Percentiles rank a stretch among this genome's conserved stretches.
Evolutionary conservation across 2,888 invertebrate genomes (phyloP).

Genomic region (Gibbula magus): DNA sequence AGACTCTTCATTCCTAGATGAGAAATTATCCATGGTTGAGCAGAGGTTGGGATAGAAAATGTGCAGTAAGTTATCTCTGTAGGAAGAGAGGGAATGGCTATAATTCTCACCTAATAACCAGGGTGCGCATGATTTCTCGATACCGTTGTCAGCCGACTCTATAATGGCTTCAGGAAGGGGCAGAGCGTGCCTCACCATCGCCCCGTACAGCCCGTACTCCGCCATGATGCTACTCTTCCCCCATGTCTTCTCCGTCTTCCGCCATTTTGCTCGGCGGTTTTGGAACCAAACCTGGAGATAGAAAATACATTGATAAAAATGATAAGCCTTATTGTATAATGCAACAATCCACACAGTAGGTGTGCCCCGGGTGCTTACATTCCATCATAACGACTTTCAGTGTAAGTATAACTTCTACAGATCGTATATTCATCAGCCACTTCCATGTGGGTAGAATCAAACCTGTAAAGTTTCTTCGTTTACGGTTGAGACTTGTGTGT

Average conservation of each 20-base stretch:
- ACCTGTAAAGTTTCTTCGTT: no score
- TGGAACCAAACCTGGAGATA: slow-evolving; percentile 96
- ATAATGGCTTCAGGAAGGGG: slow-evolving; percentile 98
- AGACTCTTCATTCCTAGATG: no score
- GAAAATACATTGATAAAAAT: not conserved
- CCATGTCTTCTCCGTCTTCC: slow-evolving; percentile 99
- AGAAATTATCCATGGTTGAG: no score
- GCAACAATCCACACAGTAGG: no score
- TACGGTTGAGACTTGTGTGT: no score
- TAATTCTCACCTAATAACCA: slow-evolving; percentile 94
- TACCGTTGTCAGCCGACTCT: slow-evolving; percentile 95
- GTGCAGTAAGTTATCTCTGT: no score
- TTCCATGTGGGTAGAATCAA: no score
- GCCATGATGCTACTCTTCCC: slow-evolving; percentile 99
- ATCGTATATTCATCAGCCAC: no score
- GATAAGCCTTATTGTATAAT: not conserved
- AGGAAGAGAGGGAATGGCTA: not conserved
- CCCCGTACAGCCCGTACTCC: slow-evolving; percentile 99
- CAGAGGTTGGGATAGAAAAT: no score
- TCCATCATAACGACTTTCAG: no score
- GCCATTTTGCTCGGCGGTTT: slow-evolving; percentile 98
- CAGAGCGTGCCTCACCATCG: slow-evolving; percentile 99
- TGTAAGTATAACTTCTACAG: no score
- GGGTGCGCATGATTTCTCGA: slow-evolving; percentile 91
- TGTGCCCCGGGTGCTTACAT: no score